Percentiles rank a stretch among this genome's conserved stretches.
Conservation (phyloP, 2,888 invertebrate genomes). For the Drosophila kambysellisi region DNA sequence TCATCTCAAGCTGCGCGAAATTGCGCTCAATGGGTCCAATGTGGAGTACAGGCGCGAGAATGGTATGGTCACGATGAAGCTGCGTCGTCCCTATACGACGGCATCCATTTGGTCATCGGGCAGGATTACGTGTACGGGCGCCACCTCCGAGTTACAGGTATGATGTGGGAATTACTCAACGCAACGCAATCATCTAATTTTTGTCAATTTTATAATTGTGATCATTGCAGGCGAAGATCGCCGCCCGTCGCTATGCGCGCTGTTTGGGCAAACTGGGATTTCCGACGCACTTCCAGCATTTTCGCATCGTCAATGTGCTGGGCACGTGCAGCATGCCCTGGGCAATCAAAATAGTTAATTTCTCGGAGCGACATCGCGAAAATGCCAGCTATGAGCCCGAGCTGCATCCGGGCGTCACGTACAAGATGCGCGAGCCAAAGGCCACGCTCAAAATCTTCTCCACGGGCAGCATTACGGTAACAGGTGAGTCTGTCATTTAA, state of each 20-base stretch:
- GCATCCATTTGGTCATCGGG: conserved; percentile 99
- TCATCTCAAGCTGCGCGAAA: conserved; percentile 97
- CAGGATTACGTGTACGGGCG: conserved; percentile 89
- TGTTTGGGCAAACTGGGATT: conserved; percentile 97
- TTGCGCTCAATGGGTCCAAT: conserved; percentile 96
- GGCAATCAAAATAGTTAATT: conserved; percentile 96
- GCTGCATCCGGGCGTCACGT: conserved; percentile 98
- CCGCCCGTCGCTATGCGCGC: conserved; percentile 49
- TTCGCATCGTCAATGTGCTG: conserved; percentile 98
- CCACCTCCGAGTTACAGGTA: conserved; percentile 53
- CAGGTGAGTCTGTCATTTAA: conserved; percentile 78
- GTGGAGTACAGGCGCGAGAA: conserved; percentile 98
- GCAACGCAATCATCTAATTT: not conserved
- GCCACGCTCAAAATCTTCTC: conserved; percentile 99
- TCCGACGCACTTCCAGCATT: conserved; percentile 95
- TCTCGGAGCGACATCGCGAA: conserved; percentile 94
- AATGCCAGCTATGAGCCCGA: conserved; percentile 98
- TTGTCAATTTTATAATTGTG: not conserved
- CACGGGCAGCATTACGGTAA: conserved; percentile 97
- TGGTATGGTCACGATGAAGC: conserved; percentile 99
- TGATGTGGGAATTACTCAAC: not conserved
- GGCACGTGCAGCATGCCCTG: conserved; percentile 99
- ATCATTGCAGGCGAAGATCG: conserved; percentile 88
- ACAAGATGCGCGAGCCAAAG: conserved; percentile 94
- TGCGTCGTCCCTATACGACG: conserved; percentile 96